Evolutionary conservation across 2,113 vertebrate genomes (phyloP).

Genomic region (Atherinomorus stipes): DNA sequence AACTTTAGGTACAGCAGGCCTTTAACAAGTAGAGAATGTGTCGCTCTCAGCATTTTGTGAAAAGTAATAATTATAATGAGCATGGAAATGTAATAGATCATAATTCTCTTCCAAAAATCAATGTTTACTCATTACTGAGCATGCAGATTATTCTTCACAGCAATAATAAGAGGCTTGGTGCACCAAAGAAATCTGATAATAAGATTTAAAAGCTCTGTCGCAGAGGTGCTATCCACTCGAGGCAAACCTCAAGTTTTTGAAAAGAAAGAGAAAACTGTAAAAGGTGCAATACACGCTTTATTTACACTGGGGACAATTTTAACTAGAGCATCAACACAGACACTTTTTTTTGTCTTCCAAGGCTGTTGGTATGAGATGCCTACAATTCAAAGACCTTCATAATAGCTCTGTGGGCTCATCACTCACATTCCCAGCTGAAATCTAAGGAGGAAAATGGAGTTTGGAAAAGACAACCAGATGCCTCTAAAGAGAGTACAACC

Average conservation of each 20-base stretch:
- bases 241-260: neutral
- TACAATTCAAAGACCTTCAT: constrained; percentile 30
- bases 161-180: neutral
- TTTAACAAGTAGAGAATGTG: neutral
- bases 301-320: constrained; percentile 18
- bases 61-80: neutral
- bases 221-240: neutral
- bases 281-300: neutral
- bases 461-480: neutral
- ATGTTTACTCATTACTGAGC: neutral
- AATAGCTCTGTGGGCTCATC: constrained; percentile 14
- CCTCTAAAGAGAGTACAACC: no score
- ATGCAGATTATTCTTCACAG: neutral
- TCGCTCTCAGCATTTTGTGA: neutral
- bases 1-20: neutral
- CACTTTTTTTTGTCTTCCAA: constrained; percentile 11
- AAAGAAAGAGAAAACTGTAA: neutral
- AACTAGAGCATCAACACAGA: neutral
- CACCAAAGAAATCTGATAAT: neutral
- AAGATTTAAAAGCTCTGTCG: neutral
- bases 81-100: neutral
- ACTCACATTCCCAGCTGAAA: constrained; percentile 1
- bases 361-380: constrained; percentile 19
- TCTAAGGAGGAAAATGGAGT: neutral
- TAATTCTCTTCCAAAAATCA: neutral